Conservation (phyloP, 2,888 invertebrate species). For the Pseudanteris insignis region DNA sequence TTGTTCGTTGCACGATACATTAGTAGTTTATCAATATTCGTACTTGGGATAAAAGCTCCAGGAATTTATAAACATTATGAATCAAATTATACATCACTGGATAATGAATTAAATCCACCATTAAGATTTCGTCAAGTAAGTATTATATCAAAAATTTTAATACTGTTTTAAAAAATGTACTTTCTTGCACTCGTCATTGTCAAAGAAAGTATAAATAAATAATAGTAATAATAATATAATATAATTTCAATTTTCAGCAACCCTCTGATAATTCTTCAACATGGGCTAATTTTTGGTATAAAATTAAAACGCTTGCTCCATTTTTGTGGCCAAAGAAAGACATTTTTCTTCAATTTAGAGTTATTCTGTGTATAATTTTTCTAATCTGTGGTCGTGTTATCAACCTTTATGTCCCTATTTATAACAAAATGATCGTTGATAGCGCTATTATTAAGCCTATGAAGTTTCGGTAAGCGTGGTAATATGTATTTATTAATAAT, state of each 20-base stretch:
- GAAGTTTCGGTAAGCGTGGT: conserved; percentile 57
- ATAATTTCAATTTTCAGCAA: conserved; percentile 60
- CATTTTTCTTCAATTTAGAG: conserved; percentile 78
- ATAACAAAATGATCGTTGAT: conserved; percentile 83
- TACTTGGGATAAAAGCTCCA: conserved; percentile 87
- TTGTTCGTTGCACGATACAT: conserved; percentile 85
- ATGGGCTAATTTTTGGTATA: conserved; percentile 81
- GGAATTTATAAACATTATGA: conserved; percentile 71
- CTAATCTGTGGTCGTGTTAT: conserved; percentile 83
- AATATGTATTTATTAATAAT: no score
- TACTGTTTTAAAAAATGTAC: no score
- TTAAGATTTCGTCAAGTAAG: conserved; percentile 58
- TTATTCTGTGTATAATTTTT: conserved; percentile 81
- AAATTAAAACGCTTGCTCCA: conserved; percentile 82
- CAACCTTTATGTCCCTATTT: conserved; percentile 93
- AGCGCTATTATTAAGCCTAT: conserved; percentile 53
- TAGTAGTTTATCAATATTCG: conserved; percentile 80
- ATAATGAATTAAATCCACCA: conserved; percentile 49
- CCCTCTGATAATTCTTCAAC: conserved; percentile 75
- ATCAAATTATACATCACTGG: conserved; percentile 50
- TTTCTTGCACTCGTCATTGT: no score
- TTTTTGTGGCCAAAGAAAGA: conserved; percentile 95
- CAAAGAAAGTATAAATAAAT: no score
- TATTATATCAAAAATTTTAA: no score
- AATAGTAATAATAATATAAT: no score